These are phyloP conservation scores for Athrips mouffetella DNA, from an alignment of 2,888 invertebrate genomes.

Conservation along the genomic window DNA sequence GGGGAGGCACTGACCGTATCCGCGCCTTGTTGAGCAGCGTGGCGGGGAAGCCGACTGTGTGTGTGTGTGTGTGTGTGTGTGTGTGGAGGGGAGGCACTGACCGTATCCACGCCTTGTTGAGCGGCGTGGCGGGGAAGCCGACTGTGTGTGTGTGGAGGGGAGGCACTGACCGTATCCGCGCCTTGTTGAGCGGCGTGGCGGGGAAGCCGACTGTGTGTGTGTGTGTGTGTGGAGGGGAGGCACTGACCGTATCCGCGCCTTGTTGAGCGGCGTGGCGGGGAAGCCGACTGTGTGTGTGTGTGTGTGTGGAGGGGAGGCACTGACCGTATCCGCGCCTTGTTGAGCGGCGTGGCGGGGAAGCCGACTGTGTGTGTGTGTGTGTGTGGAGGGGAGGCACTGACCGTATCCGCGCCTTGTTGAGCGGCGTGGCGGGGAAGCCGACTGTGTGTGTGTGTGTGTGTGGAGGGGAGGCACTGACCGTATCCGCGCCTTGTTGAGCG, in stretches of 20 bases:
- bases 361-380: conserved; percentile 86
- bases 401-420: conserved; percentile 93
- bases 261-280: conserved; percentile 96
- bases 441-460: conserved; percentile 76
- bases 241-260: conserved; percentile 86
- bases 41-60: conserved; percentile 99
- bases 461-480: conserved; percentile 57
- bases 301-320: not conserved
- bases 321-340: conserved; percentile 90
- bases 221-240: not conserved
- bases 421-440: conserved; percentile 97
- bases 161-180: conserved; percentile 83
- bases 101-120: conserved; percentile 93
- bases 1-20: conserved; percentile 78
- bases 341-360: conserved; percentile 97
- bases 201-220: conserved; percentile 99
- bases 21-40: conserved; percentile 95
- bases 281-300: conserved; percentile 93
- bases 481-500: conserved; percentile 93
- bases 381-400: conserved; percentile 23
- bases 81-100: conserved; percentile 23
- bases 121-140: conserved; percentile 97
- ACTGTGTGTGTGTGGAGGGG: conserved; percentile 67
- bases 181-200: conserved; percentile 95
- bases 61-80: too few species aligned